Percentiles rank a stretch among this genome's conserved stretches.
Evolutionary conservation across 2,797 vertebrate genomes (phyloP).

Genomic region (Alosa sapidissima): DNA sequence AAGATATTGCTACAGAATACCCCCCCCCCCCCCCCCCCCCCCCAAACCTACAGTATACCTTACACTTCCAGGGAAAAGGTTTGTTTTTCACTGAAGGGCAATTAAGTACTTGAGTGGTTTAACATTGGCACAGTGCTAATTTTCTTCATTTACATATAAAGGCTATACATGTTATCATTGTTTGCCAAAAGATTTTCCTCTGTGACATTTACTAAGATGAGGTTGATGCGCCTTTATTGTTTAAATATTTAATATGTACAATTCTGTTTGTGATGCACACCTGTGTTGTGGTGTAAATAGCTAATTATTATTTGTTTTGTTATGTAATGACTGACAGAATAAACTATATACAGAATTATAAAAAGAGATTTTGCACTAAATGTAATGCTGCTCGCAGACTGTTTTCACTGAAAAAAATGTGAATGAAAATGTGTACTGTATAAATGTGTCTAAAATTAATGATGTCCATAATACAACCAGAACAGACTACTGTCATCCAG

Average conservation of each 20-base stretch:
- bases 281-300: background rate
- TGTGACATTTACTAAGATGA: background rate
- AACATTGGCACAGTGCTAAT: background rate
- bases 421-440: background rate
- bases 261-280: background rate
- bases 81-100: background rate
- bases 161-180: background rate
- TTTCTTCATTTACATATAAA: background rate
- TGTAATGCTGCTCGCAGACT: background rate
- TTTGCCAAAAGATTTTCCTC: background rate
- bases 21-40: background rate
- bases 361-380: constrained; percentile 2
- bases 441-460: background rate
- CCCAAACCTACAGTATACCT: background rate
- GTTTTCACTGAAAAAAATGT: background rate
- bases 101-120: background rate
- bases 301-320: background rate
- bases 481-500: background rate
- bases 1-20: background rate
- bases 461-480: background rate
- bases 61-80: background rate
- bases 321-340: background rate
- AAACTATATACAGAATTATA: background rate
- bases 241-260: background rate
- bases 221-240: background rate